These are phyloP conservation scores for Acromyrmex echinatior DNA, from an alignment of 1,140 invertebrate genomes.

Conservation along the genomic window DNA sequence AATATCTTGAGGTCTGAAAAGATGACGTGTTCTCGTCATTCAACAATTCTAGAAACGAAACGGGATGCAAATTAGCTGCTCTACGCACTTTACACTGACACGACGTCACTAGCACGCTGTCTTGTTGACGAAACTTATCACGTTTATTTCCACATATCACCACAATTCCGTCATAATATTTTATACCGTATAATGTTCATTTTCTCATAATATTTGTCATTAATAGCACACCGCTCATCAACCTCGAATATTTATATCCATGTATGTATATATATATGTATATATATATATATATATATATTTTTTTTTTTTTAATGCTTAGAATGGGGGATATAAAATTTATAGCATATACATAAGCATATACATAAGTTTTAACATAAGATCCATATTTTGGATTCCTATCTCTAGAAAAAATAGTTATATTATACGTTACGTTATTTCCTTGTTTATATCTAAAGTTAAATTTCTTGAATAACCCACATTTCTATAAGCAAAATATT, in stretches of 20 bases:
- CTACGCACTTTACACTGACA: slow-evolving; percentile 48
- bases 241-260: neutral
- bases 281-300: no score
- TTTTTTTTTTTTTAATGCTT: neutral
- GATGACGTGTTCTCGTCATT: slow-evolving; percentile 39
- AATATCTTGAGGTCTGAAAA: slow-evolving; percentile 50
- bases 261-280: no score
- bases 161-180: slow-evolving; percentile 42
- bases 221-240: slow-evolving; percentile 18
- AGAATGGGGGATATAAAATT: neutral
- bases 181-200: slow-evolving; percentile 7
- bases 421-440: slow-evolving; percentile 5
- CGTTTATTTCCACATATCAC: slow-evolving; percentile 29
- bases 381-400: no score
- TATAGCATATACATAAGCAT: neutral
- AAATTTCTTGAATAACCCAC: neutral
- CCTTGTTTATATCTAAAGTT: neutral
- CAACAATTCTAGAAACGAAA: slow-evolving; percentile 26
- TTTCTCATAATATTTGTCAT: slow-evolving; percentile 15
- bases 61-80: slow-evolving; percentile 36
- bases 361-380: neutral
- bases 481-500: neutral
- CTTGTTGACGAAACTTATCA: slow-evolving; percentile 29
- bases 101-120: slow-evolving; percentile 50
- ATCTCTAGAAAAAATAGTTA: neutral